A percentile compares a stretch with the other conserved stretches of the same genome.
Conservation (phyloP, 2,888 invertebrate species). For the Microctonus hyperodae region DNA sequence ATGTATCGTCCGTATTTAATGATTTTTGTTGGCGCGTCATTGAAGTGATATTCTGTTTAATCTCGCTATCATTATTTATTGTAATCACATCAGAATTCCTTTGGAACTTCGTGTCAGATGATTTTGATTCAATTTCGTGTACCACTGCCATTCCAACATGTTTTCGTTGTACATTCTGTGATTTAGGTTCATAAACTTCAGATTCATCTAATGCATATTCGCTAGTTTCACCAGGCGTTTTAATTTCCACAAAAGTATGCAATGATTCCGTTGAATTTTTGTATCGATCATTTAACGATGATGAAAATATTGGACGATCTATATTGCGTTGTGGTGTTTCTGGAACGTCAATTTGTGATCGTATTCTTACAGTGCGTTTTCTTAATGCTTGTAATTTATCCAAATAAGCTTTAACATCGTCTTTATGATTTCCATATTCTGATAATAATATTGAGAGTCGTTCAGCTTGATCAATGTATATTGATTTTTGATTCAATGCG, state of each 20-base stretch:
- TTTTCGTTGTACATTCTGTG: not conserved
- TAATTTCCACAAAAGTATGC: not conserved
- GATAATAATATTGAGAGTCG: constrained; percentile 71
- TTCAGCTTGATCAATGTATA: constrained; percentile 76
- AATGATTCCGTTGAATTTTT: constrained; percentile 21
- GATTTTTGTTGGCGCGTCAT: constrained; percentile 26
- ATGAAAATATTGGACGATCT: constrained; percentile 46
- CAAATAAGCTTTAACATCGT: constrained; percentile 67
- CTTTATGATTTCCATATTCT: constrained; percentile 67
- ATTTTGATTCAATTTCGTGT: constrained; percentile 28
- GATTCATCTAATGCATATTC: constrained; percentile 25
- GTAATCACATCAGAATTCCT: not conserved
- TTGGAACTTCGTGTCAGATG: constrained; percentile 9
- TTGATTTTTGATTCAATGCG: constrained; percentile 69
- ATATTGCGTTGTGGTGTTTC: constrained; percentile 52
- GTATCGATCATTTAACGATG: constrained; percentile 45
- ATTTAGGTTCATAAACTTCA: not conserved
- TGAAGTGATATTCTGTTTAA: constrained; percentile 26
- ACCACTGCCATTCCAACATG: constrained; percentile 28
- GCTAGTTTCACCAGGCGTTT: constrained; percentile 26
- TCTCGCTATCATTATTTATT: not conserved
- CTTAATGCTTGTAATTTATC: constrained; percentile 64
- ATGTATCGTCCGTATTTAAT: constrained; percentile 36
- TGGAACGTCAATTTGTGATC: constrained; percentile 41
- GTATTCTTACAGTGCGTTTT: constrained; percentile 11